Evolutionary conservation across 1,140 invertebrate genomes (phyloP).

Genomic region (Harlomillsia oculata): DNA sequence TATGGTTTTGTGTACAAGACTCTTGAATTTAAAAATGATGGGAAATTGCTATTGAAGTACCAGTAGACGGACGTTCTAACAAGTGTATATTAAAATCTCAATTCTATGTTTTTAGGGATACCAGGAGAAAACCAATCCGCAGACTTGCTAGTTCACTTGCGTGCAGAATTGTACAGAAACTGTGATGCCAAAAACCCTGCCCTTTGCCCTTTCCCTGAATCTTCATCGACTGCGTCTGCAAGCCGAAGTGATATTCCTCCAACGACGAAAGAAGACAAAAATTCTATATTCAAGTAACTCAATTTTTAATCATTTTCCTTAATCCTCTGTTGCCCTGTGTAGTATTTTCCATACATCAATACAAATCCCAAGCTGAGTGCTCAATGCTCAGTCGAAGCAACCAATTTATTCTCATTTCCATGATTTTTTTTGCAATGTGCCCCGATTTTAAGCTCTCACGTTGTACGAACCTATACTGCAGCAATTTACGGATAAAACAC

Average conservation of each 20-base stretch:
- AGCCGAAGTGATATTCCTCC: conserved; percentile 27
- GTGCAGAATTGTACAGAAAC: conserved; percentile 14
- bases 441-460: too few relatives aligned
- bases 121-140: conserved; percentile 6
- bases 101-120: conserved; percentile 12
- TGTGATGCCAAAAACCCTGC: conserved; percentile 13
- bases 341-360: too few relatives aligned
- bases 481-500: too few relatives aligned
- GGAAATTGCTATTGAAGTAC: too few relatives aligned
- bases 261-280: conserved; percentile 37
- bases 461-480: too few relatives aligned
- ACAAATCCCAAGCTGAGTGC: too few relatives aligned
- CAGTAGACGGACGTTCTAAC: too few relatives aligned
- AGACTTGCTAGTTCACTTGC: conserved; percentile 22
- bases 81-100: background rate
- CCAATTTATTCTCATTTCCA: background rate
- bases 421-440: background rate
- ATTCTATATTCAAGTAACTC: conserved; percentile 38
- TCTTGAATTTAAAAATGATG: too few relatives aligned
- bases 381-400: background rate
- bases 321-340: too few relatives aligned
- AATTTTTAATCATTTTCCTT: background rate
- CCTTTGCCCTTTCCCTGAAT: conserved; percentile 19
- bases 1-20: too few relatives aligned
- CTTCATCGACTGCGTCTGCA: conserved; percentile 17